phyloP scores from a whole-genome alignment of 2,888 invertebrate genomes.

The Apodemia duryi region DNA sequence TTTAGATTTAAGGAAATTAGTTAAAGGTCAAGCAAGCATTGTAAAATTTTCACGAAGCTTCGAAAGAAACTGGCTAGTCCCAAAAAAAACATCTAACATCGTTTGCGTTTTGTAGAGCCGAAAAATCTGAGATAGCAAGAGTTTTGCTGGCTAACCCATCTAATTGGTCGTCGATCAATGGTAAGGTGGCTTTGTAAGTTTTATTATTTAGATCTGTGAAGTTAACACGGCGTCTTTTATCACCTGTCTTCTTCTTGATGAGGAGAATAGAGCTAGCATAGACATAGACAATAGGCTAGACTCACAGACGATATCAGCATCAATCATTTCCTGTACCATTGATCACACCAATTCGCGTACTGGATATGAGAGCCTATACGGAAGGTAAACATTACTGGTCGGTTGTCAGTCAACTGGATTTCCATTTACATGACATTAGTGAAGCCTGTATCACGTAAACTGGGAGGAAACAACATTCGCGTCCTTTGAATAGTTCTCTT shows the following conservation, averaged over 20 bases:
- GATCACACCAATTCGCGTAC: constrained; percentile 12
- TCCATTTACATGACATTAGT: background rate
- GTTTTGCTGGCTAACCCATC: constrained; percentile 28
- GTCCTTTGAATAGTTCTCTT: background rate
- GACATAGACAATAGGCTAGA: background rate
- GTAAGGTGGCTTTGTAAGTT: constrained; percentile 1
- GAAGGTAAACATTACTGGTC: constrained; percentile 10
- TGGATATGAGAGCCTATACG: constrained; percentile 1
- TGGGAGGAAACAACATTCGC: background rate
- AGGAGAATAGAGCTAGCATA: constrained; percentile 28
- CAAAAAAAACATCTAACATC: constrained; percentile 37
- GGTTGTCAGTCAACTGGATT: background rate
- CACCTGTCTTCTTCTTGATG: constrained; percentile 29
- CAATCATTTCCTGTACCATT: constrained; percentile 18
- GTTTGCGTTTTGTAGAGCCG: constrained; percentile 31
- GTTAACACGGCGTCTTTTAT: constrained; percentile 12
- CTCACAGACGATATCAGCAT: constrained; percentile 15
- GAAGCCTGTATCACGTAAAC: background rate
- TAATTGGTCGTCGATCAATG: constrained; percentile 19
- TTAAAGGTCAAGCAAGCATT: constrained; percentile 19
- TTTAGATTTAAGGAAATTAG: constrained; percentile 18
- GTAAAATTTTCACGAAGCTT: constrained; percentile 35
- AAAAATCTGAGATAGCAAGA: constrained; percentile 31
- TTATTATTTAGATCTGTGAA: constrained; percentile 9
- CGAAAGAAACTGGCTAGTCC: constrained; percentile 30